phyloP scores from a whole-genome alignment of 2,888 invertebrate species.

The Lissocephala sabroskyi region DNA sequence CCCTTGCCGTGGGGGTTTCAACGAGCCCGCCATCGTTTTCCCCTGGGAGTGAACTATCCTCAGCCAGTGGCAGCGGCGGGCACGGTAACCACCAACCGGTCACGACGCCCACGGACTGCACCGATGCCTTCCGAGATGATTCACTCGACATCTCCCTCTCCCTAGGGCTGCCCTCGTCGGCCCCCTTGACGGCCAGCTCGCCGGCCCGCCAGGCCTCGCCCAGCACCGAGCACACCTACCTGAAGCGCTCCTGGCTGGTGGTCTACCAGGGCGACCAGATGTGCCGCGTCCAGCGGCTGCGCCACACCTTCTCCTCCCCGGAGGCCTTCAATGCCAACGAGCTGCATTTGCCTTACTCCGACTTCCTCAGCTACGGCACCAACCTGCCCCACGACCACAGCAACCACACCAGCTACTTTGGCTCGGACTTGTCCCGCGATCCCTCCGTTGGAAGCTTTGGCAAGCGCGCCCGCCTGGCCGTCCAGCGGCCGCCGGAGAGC shows the following conservation, averaged over 20 bases:
- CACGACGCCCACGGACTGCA: constrained; percentile 65
- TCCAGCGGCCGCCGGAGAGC: constrained; percentile 12
- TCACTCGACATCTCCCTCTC: constrained; percentile 72
- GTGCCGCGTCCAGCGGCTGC: constrained; percentile 64
- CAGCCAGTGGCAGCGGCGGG: constrained; percentile 39
- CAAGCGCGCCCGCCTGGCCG: constrained; percentile 28
- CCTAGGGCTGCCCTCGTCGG: constrained; percentile 59
- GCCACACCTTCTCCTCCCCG: constrained; percentile 70
- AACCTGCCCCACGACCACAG: constrained; percentile 68
- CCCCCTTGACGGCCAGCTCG: constrained; percentile 14
- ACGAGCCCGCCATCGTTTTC: constrained; percentile 65
- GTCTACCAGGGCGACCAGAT: constrained; percentile 61
- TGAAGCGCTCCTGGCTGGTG: constrained; percentile 70
- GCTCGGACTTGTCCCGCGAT: constrained; percentile 69
- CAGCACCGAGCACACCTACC: constrained; percentile 66
- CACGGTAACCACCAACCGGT: too few relatives aligned
- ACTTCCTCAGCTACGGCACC: constrained; percentile 68
- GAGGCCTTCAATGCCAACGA: constrained; percentile 65
- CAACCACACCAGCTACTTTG: constrained; percentile 69
- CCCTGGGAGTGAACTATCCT: constrained; percentile 67
- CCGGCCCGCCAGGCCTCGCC: constrained; percentile 23
- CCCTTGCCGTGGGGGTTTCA: constrained; percentile 60
- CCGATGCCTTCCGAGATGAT: constrained; percentile 68
- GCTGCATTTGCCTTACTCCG: constrained; percentile 46
- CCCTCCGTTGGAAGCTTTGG: constrained; percentile 49